Evolutionary conservation across 1,140 invertebrate genomes (phyloP).

Genomic region (Adelges cooleyi): DNA sequence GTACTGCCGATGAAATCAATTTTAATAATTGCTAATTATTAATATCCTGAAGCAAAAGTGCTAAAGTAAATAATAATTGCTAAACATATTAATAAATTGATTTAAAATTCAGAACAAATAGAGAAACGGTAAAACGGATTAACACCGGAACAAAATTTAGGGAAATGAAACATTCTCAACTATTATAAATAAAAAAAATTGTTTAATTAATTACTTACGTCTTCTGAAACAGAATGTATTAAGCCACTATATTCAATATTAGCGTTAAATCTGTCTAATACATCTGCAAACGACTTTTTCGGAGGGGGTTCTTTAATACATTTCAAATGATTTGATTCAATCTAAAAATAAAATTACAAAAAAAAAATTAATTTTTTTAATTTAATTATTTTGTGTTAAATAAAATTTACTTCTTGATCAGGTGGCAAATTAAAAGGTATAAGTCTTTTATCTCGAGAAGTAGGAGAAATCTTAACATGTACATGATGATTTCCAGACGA

Average conservation of each 20-base stretch:
- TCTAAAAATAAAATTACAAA: slow-evolving; percentile 34
- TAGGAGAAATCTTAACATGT: slow-evolving; percentile 80
- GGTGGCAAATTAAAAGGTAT: slow-evolving; percentile 77
- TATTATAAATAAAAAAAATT: too few relatives aligned
- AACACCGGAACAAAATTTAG: too few relatives aligned
- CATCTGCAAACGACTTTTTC: slow-evolving; percentile 40
- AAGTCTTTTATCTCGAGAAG: slow-evolving; percentile 71
- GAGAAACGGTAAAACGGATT: too few relatives aligned
- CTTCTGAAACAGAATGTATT: slow-evolving; percentile 87
- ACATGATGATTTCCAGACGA: slow-evolving; percentile 94
- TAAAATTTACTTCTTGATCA: slow-evolving; percentile 66
- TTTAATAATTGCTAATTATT: too few relatives aligned
- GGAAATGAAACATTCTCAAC: too few relatives aligned
- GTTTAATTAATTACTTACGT: slow-evolving; percentile 57
- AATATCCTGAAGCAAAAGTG: too few relatives aligned
- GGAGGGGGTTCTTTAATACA: slow-evolving; percentile 64
- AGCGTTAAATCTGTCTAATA: slow-evolving; percentile 70
- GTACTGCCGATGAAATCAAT: too few relatives aligned
- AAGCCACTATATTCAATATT: slow-evolving; percentile 97
- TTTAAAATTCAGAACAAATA: too few relatives aligned
- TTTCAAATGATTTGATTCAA: slow-evolving; percentile 76
- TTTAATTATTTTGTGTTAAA: background rate
- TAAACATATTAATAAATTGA: too few relatives aligned
- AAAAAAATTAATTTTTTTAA: too few relatives aligned
- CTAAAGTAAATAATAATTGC: too few relatives aligned